Evolutionary conservation across 2,113 vertebrate species (phyloP).

Genomic region (Dromiciops gliroides): DNA sequence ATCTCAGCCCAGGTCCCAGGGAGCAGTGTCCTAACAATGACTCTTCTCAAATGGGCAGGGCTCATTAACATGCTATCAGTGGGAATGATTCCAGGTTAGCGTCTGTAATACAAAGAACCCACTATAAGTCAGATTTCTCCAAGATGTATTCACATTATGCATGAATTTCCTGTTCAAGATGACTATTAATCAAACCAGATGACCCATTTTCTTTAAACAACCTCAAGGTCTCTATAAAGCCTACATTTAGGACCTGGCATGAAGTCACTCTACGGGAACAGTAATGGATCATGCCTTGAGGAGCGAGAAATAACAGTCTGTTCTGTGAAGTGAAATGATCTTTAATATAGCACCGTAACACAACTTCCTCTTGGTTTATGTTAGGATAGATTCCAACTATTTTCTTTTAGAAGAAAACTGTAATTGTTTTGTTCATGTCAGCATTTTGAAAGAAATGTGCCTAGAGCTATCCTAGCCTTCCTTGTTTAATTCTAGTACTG

Average conservation of each 20-base stretch:
- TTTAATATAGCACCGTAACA: constrained; percentile 16
- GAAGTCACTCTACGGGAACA: constrained; percentile 55
- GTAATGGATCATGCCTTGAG: constrained; percentile 13
- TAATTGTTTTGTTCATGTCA: background rate
- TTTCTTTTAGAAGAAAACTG: constrained; percentile 36
- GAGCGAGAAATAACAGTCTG: background rate
- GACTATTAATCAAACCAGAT: constrained; percentile 67
- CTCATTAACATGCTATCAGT: constrained; percentile 47
- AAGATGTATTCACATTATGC: constrained; percentile 67
- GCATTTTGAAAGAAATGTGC: background rate
- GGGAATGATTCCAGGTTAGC: constrained; percentile 52
- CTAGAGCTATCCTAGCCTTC: background rate
- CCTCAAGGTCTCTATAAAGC: constrained; percentile 69
- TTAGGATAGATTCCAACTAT: background rate
- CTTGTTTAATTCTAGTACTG: background rate
- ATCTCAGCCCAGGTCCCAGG: constrained; percentile 46
- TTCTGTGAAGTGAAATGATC: constrained; percentile 51
- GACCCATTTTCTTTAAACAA: constrained; percentile 55
- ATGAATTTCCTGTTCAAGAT: constrained; percentile 71
- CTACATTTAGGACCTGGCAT: constrained; percentile 63
- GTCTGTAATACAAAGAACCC: constrained; percentile 64
- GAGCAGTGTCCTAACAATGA: constrained; percentile 39
- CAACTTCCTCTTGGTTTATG: constrained; percentile 45
- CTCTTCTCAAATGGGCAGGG: background rate
- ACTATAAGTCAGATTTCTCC: constrained; percentile 69